These are phyloP conservation scores for Megathymus violae DNA, from an alignment of 1,140 invertebrate species.

Conservation along the genomic window DNA sequence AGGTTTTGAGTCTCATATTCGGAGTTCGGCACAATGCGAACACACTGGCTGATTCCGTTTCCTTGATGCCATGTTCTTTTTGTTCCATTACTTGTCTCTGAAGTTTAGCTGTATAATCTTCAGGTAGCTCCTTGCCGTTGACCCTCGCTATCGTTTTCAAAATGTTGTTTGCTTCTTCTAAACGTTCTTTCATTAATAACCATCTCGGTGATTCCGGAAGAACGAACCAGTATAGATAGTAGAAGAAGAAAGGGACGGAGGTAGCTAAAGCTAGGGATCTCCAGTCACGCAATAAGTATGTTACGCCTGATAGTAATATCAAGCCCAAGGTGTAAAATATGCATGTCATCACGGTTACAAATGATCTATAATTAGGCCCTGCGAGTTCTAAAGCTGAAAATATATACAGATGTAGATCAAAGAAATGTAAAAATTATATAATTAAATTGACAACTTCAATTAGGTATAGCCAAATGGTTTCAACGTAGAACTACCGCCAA, in stretches of 20 bases:
- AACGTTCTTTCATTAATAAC: constrained; percentile 90
- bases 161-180: constrained; percentile 91
- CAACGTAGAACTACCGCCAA: too few relatives aligned
- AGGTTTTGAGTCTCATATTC: constrained; percentile 92
- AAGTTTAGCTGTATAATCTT: constrained; percentile 88
- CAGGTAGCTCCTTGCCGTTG: constrained; percentile 90
- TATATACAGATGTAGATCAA: constrained; percentile 28
- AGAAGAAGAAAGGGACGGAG: constrained; percentile 92
- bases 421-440: too few relatives aligned
- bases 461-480: too few relatives aligned
- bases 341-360: constrained; percentile 95
- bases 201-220: constrained; percentile 94
- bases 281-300: constrained; percentile 93
- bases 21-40: constrained; percentile 91
- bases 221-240: constrained; percentile 93
- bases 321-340: constrained; percentile 94
- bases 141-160: constrained; percentile 90
- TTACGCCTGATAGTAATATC: constrained; percentile 91
- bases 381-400: constrained; percentile 93
- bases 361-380: constrained; percentile 94
- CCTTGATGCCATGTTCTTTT: constrained; percentile 86
- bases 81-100: constrained; percentile 89
- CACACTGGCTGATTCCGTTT: constrained; percentile 86
- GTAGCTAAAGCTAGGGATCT: constrained; percentile 90
- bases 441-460: too few relatives aligned